These are phyloP conservation scores for Saturnia pavonia DNA, from an alignment of 2,888 invertebrate genomes.

Conservation along the genomic window DNA sequence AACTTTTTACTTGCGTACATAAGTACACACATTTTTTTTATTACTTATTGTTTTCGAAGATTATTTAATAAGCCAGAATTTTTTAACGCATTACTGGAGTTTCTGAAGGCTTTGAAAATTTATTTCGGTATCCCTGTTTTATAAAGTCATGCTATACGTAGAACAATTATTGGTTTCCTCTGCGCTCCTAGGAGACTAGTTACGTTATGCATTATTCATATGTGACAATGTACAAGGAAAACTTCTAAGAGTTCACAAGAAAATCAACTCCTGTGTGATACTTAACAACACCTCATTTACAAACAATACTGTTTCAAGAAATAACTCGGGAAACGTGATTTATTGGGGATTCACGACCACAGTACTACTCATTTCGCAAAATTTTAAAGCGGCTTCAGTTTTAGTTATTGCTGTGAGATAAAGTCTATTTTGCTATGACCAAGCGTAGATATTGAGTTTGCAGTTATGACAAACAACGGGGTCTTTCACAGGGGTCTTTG, in stretches of 20 bases:
- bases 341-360: conserved; percentile 30
- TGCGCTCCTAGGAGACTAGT: too few species aligned
- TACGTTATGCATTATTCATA: too few species aligned
- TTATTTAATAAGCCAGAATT: too few species aligned
- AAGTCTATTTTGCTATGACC: neutral
- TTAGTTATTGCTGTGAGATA: neutral
- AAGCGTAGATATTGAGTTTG: conserved; percentile 7
- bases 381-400: neutral
- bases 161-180: too few species aligned
- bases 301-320: conserved; percentile 28
- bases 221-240: neutral
- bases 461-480: conserved; percentile 16
- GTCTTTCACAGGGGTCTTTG: conserved; percentile 30
- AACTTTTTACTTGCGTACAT: too few species aligned
- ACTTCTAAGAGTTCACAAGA: neutral
- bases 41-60: too few species aligned
- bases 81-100: too few species aligned
- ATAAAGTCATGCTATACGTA: too few species aligned
- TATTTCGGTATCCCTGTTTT: too few species aligned
- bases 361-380: conserved; percentile 3
- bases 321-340: conserved; percentile 38
- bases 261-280: conserved; percentile 9
- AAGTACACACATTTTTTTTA: too few species aligned
- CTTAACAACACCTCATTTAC: conserved; percentile 23
- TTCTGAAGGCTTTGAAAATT: too few species aligned